Percentiles rank a stretch among this genome's conserved stretches.
These are phyloP conservation scores for Cygnus olor DNA, from an alignment of 2,797 vertebrate genomes.

Conservation along the genomic window DNA sequence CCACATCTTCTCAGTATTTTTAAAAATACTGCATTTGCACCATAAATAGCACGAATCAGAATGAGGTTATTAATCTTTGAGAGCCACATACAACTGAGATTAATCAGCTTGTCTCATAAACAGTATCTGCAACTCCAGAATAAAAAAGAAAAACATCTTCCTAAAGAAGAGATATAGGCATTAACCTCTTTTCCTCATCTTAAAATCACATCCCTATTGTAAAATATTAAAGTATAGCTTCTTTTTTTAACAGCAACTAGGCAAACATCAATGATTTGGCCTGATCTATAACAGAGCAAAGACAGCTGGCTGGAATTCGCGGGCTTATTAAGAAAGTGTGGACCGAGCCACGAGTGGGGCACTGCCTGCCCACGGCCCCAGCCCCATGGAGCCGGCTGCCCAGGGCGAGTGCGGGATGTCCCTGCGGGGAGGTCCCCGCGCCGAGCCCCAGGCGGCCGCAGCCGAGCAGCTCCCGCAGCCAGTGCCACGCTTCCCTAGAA, in stretches of 20 bases:
- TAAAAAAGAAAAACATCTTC: not conserved
- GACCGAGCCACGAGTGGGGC: not conserved
- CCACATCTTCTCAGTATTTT: not conserved
- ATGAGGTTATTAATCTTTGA: constrained; percentile 37
- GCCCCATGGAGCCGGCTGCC: not conserved
- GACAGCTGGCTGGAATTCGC: not conserved
- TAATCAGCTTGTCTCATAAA: constrained; percentile 26
- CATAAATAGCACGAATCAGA: constrained; percentile 23
- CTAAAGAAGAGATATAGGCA: not conserved
- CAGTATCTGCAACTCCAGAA: not conserved
- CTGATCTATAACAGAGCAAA: not conserved
- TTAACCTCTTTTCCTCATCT: not conserved
- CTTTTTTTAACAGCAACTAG: not conserved
- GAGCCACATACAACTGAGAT: not conserved
- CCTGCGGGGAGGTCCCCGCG: not conserved
- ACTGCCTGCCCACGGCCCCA: too few species aligned
- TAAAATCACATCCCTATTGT: not conserved
- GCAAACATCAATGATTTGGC: not conserved
- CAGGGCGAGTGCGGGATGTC: not conserved
- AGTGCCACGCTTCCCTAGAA: not conserved
- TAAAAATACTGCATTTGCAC: not conserved
- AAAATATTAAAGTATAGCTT: not conserved
- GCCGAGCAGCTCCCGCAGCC: too few species aligned
- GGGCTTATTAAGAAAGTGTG: not conserved
- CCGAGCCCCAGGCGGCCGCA: not conserved